These are phyloP conservation scores for Drosophila cracens DNA, from an alignment of 2,888 invertebrate genomes.

Conservation along the genomic window DNA sequence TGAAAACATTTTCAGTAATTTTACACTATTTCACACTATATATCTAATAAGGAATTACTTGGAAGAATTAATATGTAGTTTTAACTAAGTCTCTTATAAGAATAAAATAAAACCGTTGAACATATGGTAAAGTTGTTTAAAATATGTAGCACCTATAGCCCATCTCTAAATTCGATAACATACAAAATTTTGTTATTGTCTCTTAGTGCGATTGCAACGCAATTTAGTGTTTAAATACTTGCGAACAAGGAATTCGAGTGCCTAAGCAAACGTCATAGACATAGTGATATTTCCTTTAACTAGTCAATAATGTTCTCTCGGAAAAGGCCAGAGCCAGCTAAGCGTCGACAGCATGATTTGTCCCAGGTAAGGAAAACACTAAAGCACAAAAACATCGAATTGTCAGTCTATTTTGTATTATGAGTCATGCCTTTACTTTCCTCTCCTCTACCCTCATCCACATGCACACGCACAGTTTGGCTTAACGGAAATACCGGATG, in stretches of 20 bases:
- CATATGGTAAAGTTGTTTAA: background rate
- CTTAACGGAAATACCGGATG: conserved; percentile 89
- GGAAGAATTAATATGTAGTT: background rate
- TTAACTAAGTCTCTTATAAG: background rate
- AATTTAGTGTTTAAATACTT: conserved; percentile 40
- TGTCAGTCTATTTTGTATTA: conserved; percentile 54
- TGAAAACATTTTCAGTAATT: background rate
- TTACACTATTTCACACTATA: background rate
- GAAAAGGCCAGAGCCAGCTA: conserved; percentile 80
- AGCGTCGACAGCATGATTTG: conserved; percentile 81
- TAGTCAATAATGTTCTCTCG: conserved; percentile 79
- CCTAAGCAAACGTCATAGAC: conserved; percentile 18
- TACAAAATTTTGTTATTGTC: conserved; percentile 37
- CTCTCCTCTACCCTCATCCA: background rate
- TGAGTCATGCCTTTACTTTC: conserved; percentile 52
- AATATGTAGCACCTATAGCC: background rate
- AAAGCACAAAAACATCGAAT: conserved; percentile 9
- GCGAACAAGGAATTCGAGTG: conserved; percentile 24
- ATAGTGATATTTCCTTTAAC: conserved; percentile 13
- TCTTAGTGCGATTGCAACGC: conserved; percentile 42
- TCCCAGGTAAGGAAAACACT: conserved; percentile 77
- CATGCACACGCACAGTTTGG: conserved; percentile 88
- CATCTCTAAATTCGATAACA: conserved; percentile 45
- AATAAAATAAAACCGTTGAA: background rate
- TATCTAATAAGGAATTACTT: background rate